phyloP scores from a whole-genome alignment of 2,888 invertebrate species.

The Tinea semifulvella region DNA sequence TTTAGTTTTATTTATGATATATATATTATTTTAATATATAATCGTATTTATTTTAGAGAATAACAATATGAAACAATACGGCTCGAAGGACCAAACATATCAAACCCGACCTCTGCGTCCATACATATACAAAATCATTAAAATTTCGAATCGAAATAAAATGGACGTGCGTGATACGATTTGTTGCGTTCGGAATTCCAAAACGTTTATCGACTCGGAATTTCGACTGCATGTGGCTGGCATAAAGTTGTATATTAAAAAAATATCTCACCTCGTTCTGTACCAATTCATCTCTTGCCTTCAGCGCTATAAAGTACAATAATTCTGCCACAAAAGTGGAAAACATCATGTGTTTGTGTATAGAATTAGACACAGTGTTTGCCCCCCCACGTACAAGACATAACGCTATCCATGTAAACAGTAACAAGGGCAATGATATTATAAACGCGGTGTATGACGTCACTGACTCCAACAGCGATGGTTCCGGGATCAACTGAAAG shows the following conservation, averaged over 20 bases:
- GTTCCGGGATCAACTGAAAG: slow-evolving; percentile 82
- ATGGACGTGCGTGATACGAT: too few relatives aligned
- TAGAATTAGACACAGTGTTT: slow-evolving; percentile 91
- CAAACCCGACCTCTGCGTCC: too few relatives aligned
- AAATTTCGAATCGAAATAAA: too few relatives aligned
- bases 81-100: too few relatives aligned
- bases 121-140: too few relatives aligned
- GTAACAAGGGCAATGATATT: slow-evolving; percentile 81
- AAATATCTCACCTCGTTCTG: slow-evolving; percentile 72
- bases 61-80: too few relatives aligned
- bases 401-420: slow-evolving; percentile 81
- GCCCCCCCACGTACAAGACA: slow-evolving; percentile 83
- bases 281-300: slow-evolving; percentile 80
- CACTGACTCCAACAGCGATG: slow-evolving; percentile 84
- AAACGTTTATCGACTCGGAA: too few relatives aligned
- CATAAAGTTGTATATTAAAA: neutral
- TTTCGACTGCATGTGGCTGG: too few relatives aligned
- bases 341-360: slow-evolving; percentile 92
- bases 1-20: too few relatives aligned
- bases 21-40: too few relatives aligned
- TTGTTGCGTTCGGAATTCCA: too few relatives aligned
- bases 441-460: slow-evolving; percentile 91
- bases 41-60: too few relatives aligned
- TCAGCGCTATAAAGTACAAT: slow-evolving; percentile 87
- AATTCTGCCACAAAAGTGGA: slow-evolving; percentile 88